Evolutionary conservation across 92 coral and sea anemone species (phyloP).

Genomic region (Chrysogorgia sp.): DNA sequence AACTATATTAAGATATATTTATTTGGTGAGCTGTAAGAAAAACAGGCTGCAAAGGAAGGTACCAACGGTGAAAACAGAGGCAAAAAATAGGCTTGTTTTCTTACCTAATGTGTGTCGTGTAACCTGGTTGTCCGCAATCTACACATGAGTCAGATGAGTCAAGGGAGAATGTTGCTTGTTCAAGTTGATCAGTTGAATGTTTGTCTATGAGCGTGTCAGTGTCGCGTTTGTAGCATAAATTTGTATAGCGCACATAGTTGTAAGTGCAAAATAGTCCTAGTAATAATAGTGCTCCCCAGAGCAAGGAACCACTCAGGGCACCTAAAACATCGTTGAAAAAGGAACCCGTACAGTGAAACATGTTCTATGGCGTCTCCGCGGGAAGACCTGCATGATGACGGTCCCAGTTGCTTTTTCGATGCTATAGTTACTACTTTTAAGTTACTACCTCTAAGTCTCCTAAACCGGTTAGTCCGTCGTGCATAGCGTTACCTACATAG

Average conservation of each 20-base stretch:
- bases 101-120: not conserved
- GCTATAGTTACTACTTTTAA: too few relatives aligned
- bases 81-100: not conserved
- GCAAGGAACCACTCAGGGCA: constrained; percentile 18
- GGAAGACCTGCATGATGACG: not conserved
- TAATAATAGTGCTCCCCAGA: constrained; percentile 16
- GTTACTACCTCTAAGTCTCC: too few relatives aligned
- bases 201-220: not conserved
- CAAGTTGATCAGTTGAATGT: not conserved
- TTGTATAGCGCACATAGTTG: constrained; percentile 1
- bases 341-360: constrained; percentile 8
- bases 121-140: constrained; percentile 23
- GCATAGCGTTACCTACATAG: too few relatives aligned
- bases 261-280: not conserved
- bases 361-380: constrained; percentile 1
- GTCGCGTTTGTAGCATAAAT: not conserved
- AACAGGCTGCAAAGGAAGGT: not conserved
- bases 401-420: constrained; percentile 8
- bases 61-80: constrained; percentile 23
- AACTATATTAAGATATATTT: not conserved
- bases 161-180: not conserved
- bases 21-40: not conserved
- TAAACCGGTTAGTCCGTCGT: not conserved
- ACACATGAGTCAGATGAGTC: constrained; percentile 16
- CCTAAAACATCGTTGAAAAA: constrained; percentile 27